Evolutionary conservation across 1,140 invertebrate species (phyloP), one percentile per base, ranked within the genome.

Genomic region (Acromyrmex heyeri): DNA sequence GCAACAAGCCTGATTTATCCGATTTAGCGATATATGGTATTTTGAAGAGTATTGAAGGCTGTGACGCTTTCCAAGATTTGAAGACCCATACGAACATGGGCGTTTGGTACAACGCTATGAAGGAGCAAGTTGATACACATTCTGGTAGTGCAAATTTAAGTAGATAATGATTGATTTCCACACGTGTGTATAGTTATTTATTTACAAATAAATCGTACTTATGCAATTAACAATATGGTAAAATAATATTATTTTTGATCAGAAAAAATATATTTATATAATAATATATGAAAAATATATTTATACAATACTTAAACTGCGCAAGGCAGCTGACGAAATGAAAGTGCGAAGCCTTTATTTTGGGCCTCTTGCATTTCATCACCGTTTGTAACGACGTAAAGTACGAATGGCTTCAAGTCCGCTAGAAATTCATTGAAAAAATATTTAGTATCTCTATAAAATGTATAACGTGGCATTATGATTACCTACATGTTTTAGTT

Each of bases 1-100:
- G 99, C 2, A 95, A 97, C 16, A 94, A 97, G 90, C 99, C 99
- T 14, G 98, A 99, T 94, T 95, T 99, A 7, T 98, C 99, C 3
- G 99, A 99, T 96, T 95, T 99, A 65, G 97, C 98, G 7, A 97
- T 99, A 0, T 99, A 98, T 94, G 99, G 99, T 16, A 97, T 99
- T 14, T 95, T 99, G 3, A 98, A 97, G 90, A 99, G 99, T 92
- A 99, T 99, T 92, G 99, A 99, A 95, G 99, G 99, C 0, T 99
- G 99, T 92, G 91, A 96, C 70, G 98, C 99, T 5, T 99, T 99
- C 94, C 95, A 97, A 91, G 99, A 99, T 93, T 95, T 98, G 30
- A 88, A 96, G 21, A 79, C 95, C n/a, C 96, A 98, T 93, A 98
- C 98, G 1, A 96, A 97, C 72, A 97, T 99, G 76, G 95, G 94